phyloP scores from a whole-genome alignment of 2,888 invertebrate genomes.

The Alviniconcha strummeri region DNA sequence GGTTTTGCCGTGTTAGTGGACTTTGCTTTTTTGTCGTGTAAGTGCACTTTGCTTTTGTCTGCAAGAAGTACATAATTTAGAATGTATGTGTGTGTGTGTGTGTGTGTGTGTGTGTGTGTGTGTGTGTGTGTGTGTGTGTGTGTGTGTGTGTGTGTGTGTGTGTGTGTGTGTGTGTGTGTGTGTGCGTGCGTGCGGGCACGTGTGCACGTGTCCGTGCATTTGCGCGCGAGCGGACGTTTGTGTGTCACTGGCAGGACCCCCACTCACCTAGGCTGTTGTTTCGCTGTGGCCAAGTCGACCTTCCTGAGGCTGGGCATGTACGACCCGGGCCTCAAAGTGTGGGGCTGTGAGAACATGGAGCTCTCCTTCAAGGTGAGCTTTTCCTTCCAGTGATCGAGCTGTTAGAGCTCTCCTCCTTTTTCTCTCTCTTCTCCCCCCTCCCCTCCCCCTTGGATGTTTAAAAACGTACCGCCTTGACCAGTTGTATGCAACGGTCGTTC shows the following conservation, averaged over 20 bases:
- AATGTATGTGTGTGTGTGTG: not conserved
- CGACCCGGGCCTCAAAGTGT: conserved; percentile 94
- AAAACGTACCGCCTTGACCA: no score
- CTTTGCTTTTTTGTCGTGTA: no score
- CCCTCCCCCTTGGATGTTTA: no score
- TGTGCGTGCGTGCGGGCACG: not conserved
- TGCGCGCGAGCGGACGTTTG: not conserved
- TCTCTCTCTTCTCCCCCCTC: no score
- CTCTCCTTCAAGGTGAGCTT: conserved; percentile 89
- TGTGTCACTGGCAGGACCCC: conserved; percentile 41
- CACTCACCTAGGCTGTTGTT: conserved; percentile 84
- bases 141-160: not conserved
- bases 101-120: not conserved
- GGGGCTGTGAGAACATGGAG: conserved; percentile 98
- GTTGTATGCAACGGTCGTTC: no score
- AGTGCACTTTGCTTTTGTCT: no score
- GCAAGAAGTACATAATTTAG: no score
- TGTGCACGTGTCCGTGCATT: not conserved
- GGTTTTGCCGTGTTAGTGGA: no score
- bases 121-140: not conserved
- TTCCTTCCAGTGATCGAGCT: no score
- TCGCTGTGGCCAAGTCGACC: conserved; percentile 90
- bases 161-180: not conserved
- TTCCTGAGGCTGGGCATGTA: conserved; percentile 92
- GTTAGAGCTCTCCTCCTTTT: no score